phyloP scores from a whole-genome alignment of 2,797 vertebrate species.

The Caiman crocodilus region DNA sequence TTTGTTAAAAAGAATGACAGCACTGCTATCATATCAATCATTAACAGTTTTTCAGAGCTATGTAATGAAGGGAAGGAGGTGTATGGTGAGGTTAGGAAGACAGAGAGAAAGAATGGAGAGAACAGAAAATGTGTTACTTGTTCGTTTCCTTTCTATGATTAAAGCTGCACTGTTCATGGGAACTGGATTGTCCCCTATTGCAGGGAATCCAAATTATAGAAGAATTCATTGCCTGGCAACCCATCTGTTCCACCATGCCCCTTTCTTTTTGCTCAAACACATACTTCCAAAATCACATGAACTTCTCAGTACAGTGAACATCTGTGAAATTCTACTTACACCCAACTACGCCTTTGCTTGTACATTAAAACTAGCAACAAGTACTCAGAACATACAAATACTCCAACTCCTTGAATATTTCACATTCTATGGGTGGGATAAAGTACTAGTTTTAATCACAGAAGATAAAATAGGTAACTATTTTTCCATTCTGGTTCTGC shows the following conservation, averaged over 20 bases:
- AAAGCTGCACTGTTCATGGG: slow-evolving; percentile 44
- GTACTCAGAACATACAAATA: neutral
- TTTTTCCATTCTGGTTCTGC: slow-evolving; percentile 9
- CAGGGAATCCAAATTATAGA: slow-evolving; percentile 43
- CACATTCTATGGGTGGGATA: neutral
- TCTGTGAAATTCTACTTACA: slow-evolving; percentile 43
- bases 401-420: neutral
- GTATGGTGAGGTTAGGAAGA: slow-evolving; percentile 47
- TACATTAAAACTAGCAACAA: neutral
- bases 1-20: slow-evolving; percentile 83
- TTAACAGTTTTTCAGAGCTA: slow-evolving; percentile 77
- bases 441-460: neutral
- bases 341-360: neutral
- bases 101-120: slow-evolving; percentile 52
- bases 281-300: slow-evolving; percentile 36
- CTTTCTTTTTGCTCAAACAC: slow-evolving; percentile 26
- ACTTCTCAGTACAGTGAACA: slow-evolving; percentile 37
- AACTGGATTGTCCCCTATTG: slow-evolving; percentile 51
- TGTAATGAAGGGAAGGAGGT: slow-evolving; percentile 42
- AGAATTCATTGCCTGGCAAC: slow-evolving; percentile 72
- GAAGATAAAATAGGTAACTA: slow-evolving; percentile 9
- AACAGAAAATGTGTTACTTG: slow-evolving; percentile 57
- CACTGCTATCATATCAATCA: slow-evolving; percentile 86
- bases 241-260: slow-evolving; percentile 33
- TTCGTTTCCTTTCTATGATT: slow-evolving; percentile 68